These are phyloP conservation scores for Xerus rutilus DNA, from an alignment of 2,797 vertebrate species.

Conservation along the genomic window DNA sequence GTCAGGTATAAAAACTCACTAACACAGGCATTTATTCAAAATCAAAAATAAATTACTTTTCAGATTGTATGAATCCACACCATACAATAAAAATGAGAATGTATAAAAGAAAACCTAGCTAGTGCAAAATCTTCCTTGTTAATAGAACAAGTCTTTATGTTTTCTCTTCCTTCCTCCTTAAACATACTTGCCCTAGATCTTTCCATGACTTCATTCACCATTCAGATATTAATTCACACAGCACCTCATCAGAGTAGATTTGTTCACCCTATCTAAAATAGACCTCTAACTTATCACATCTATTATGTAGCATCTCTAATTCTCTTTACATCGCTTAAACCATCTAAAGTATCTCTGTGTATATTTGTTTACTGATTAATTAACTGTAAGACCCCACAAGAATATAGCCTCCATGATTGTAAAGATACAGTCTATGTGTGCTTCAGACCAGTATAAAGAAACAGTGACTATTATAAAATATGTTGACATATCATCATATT, in stretches of 20 bases:
- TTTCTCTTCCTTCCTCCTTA: not conserved
- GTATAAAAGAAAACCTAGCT: not conserved
- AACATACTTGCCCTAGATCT: not conserved
- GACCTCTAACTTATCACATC: too few species aligned
- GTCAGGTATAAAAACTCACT: too few species aligned
- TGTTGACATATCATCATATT: not conserved
- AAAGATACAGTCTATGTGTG: not conserved
- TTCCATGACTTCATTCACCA: not conserved
- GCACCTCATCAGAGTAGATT: not conserved
- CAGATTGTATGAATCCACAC: not conserved
- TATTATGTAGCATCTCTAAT: not conserved
- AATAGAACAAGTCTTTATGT: not conserved
- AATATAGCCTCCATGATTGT: not conserved
- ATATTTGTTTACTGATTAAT: not conserved
- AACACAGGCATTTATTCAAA: not conserved
- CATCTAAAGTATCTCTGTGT: not conserved
- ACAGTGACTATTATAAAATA: not conserved
- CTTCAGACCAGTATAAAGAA: not conserved
- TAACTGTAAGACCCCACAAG: not conserved
- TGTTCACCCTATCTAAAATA: not conserved
- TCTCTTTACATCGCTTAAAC: not conserved
- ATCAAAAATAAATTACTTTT: not conserved
- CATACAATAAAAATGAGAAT: not conserved
- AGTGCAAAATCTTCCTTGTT: not conserved
- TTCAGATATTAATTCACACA: not conserved